phyloP scores from a whole-genome alignment of 2,888 invertebrate species.

The Melieria crassipennis region DNA sequence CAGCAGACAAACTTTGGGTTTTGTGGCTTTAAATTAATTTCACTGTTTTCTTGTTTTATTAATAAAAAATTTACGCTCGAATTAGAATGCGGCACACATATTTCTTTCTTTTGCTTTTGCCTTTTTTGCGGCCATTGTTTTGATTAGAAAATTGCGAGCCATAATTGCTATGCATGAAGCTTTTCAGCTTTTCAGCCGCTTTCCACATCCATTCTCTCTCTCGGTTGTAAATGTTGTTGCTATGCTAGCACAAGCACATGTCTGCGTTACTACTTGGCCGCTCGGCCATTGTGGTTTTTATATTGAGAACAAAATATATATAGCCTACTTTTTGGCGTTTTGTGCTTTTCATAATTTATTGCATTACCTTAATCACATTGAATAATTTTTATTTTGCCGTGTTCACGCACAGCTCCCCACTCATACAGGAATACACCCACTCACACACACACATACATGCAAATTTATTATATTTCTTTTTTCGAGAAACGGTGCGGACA shows the following conservation, averaged over 20 bases:
- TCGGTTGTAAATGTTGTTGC: not conserved
- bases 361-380: constrained; percentile 19
- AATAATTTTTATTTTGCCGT: constrained; percentile 11
- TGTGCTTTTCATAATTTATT: constrained; percentile 17
- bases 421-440: not conserved
- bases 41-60: too few relatives aligned
- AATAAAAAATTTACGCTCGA: too few relatives aligned
- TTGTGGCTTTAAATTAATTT: too few relatives aligned
- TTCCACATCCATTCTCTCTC: not conserved
- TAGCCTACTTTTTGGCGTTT: constrained; percentile 24
- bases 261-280: not conserved
- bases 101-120: too few relatives aligned
- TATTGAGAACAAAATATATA: constrained; percentile 1
- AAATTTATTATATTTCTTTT: not conserved
- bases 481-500: not conserved
- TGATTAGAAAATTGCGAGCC: too few relatives aligned
- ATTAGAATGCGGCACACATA: too few relatives aligned
- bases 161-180: too few relatives aligned
- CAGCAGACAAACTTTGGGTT: too few relatives aligned
- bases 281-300: not conserved
- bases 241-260: too few relatives aligned
- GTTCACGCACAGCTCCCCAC: too few relatives aligned
- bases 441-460: not conserved
- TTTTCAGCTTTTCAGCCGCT: not conserved
- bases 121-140: too few relatives aligned